Conservation (phyloP, 1,140 invertebrate species). For the Eumaeus atala region DNA sequence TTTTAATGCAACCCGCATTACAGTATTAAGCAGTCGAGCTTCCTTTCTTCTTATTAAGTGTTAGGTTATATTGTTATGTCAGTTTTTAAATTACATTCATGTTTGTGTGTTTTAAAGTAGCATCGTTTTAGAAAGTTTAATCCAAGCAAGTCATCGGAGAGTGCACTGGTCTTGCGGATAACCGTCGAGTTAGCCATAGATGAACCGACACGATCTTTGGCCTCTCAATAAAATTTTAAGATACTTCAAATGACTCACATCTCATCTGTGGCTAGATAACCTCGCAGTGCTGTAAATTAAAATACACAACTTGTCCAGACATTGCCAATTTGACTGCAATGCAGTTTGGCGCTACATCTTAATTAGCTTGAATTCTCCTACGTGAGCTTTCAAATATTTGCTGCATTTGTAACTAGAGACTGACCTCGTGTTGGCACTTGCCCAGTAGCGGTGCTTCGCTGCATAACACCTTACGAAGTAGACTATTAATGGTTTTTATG, state of each 20-base stretch:
- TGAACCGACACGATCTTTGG: conserved; percentile 5
- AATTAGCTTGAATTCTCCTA: too few species aligned
- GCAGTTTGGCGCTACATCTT: too few species aligned
- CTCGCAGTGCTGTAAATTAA: neutral
- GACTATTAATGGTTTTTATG: too few species aligned
- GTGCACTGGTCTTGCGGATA: neutral
- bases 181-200: neutral
- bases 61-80: neutral
- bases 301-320: too few species aligned
- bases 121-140: conserved; percentile 5
- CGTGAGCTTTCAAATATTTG: too few species aligned
- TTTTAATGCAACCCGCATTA: too few species aligned
- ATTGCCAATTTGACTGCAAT: too few species aligned
- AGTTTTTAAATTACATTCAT: neutral
- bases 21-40: neutral
- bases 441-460: too few species aligned
- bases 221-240: conserved; percentile 2
- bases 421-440: too few species aligned
- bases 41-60: too few species aligned
- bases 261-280: neutral
- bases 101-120: neutral
- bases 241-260: conserved; percentile 2
- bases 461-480: too few species aligned
- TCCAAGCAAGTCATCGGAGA: conserved; percentile 4
- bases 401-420: too few species aligned